These are phyloP conservation scores for Tromatobia lineatoria DNA, from an alignment of 2,888 invertebrate genomes.

Conservation along the genomic window DNA sequence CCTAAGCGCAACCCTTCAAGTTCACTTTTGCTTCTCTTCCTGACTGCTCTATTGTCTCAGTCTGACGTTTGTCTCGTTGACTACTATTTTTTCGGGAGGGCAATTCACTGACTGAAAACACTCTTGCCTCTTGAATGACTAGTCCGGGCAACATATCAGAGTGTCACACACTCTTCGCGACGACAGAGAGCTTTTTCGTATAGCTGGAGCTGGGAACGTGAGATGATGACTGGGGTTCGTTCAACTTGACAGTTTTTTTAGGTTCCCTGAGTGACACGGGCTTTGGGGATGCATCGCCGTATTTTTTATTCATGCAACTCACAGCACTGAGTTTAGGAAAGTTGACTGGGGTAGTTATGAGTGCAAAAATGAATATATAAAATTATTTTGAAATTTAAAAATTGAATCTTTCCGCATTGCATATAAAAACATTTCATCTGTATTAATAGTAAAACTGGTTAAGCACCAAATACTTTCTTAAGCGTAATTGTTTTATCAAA, in stretches of 20 bases:
- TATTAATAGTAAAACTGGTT: no score
- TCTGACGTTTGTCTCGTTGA: conserved; percentile 63
- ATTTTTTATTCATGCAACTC: conserved; percentile 38
- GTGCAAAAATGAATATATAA: no score
- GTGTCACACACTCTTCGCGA: conserved; percentile 49
- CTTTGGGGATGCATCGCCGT: conserved; percentile 5
- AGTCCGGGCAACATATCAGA: conserved; percentile 23
- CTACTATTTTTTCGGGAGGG: conserved; percentile 45
- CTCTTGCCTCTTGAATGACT: conserved; percentile 34
- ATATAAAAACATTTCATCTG: no score
- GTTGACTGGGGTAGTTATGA: neutral
- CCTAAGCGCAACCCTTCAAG: conserved; percentile 47
- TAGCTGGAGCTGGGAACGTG: conserved; percentile 38
- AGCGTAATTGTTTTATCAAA: no score
- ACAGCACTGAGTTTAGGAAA: conserved; percentile 19
- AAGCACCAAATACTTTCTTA: no score
- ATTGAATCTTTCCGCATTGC: no score
- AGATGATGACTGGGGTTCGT: conserved; percentile 51
- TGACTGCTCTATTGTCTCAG: conserved; percentile 51
- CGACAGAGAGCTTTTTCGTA: conserved; percentile 62
- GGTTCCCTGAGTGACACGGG: conserved; percentile 14
- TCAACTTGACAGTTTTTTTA: conserved; percentile 47
- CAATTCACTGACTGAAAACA: conserved; percentile 57
- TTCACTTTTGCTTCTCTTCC: conserved; percentile 29
- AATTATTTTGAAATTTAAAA: no score